phyloP scores from a whole-genome alignment of 1,140 invertebrate genomes.

The Limonius californicus region DNA sequence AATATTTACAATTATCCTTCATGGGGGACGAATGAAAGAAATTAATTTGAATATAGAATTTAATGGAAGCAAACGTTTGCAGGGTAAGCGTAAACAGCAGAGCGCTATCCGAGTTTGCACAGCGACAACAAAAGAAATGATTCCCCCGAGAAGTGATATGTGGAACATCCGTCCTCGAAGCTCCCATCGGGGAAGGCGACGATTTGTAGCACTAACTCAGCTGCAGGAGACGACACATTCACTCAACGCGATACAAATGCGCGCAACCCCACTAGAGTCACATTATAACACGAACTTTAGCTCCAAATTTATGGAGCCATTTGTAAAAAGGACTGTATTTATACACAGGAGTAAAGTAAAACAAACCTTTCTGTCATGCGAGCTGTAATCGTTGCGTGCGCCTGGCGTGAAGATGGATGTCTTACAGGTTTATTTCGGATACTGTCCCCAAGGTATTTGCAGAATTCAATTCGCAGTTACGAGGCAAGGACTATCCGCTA shows the following conservation, averaged over 20 bases:
- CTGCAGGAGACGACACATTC: constrained; percentile 25
- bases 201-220: constrained; percentile 30
- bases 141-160: constrained; percentile 22
- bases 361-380: constrained; percentile 31
- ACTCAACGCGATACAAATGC: constrained; percentile 26
- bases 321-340: constrained; percentile 39
- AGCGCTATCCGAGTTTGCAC: background rate
- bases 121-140: constrained; percentile 21
- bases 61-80: background rate
- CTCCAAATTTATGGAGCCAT: constrained; percentile 35
- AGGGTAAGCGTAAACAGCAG: background rate
- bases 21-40: no score
- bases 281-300: constrained; percentile 30
- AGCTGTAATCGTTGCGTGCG: constrained; percentile 41
- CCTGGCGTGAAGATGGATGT: constrained; percentile 51
- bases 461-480: background rate
- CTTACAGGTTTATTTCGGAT: constrained; percentile 47
- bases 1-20: no score
- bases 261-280: constrained; percentile 25
- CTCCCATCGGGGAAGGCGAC: constrained; percentile 25
- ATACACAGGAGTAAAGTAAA: constrained; percentile 45
- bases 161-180: constrained; percentile 25
- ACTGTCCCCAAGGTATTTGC: background rate
- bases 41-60: no score
- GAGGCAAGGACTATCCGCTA: no score